Evolutionary conservation across 2,113 vertebrate species (phyloP).

Genomic region (Platysternon megacephalum): DNA sequence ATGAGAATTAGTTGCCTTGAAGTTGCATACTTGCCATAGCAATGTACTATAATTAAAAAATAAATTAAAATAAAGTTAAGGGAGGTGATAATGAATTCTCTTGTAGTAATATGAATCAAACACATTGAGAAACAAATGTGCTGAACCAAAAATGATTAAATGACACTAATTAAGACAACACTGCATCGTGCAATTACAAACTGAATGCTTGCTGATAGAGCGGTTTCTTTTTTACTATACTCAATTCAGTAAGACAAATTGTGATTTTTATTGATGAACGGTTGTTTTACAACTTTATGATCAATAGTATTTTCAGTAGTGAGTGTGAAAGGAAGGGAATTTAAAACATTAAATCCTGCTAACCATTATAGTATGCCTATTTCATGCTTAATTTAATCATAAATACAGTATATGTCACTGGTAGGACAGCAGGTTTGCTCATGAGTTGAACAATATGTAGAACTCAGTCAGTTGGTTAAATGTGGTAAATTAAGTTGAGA

Average conservation of each 20-base stretch:
- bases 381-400: conserved; percentile 37
- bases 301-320: conserved; percentile 34
- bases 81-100: conserved; percentile 49
- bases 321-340: conserved; percentile 13
- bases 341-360: conserved; percentile 14
- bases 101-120: conserved; percentile 41
- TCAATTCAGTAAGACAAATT: conserved; percentile 29
- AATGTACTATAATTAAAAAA: conserved; percentile 59
- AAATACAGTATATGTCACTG: background rate
- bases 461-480: conserved; percentile 9
- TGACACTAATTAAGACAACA: conserved; percentile 56
- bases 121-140: conserved; percentile 31
- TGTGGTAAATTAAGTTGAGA: conserved; percentile 32
- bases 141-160: conserved; percentile 24
- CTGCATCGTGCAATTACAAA: conserved; percentile 33
- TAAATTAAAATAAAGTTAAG: conserved; percentile 53
- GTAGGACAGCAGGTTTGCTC: background rate
- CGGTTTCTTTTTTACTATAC: background rate
- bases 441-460: conserved; percentile 14
- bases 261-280: background rate
- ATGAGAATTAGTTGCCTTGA: conserved; percentile 27
- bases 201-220: background rate
- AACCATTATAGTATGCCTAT: background rate
- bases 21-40: conserved; percentile 12
- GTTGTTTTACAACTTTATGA: conserved; percentile 49